Base-by-base conservation (phyloP, 2,888 invertebrate species). In the Mechanitis messenoides region DNA sequence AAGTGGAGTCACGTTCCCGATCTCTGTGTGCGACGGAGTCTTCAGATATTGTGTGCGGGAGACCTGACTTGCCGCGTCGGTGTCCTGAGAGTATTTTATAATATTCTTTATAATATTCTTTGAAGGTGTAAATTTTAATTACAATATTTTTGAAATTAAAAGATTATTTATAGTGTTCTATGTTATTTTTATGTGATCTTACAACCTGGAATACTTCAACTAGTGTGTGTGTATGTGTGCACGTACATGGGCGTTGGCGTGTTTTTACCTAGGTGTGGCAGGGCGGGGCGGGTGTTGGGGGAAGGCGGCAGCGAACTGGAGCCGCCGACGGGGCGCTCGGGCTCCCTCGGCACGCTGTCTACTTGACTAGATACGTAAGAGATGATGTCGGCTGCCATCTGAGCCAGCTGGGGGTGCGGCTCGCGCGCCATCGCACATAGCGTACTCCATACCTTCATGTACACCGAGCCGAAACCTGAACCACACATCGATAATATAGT, bases 401-500 rank as follows among this genome's bases (percentile, higher is more conserved):
- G 84, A 1, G 95, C 92, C 3, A 98, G 96, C 60, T 93, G 93
- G 2, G 96, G 96, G 82, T 95, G 94, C 1, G 99, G 98, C 91
- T 99, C 99, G 65, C 92, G 91, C 62, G 96, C 93, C 74, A 98
- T 92, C 63, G 92, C 90, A 65, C 93, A 90, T 69, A 99, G 90
- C 31, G 95, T 94, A 71, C 93, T 92, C 98, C 98, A 99, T 62
- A 98, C 92, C 84, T 96, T 96, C 85, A 94, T 94, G 85, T 97
- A 97, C 61, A 98, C 94, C 12, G 96, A 95, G 33, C 94, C 93
- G 78, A 93, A 94, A 2, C 90, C 90, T 85, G 73, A 35, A 31
- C 31, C 50, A 55, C 28, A 50, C 28, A 11, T n/a, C 53, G 2
- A 6, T 6, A 33, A n/a, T n/a, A 38, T 6, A 3, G 33, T 9